Base-by-base conservation (phyloP, 2,113 vertebrate species). In the Pteronura brasiliensis region DNA sequence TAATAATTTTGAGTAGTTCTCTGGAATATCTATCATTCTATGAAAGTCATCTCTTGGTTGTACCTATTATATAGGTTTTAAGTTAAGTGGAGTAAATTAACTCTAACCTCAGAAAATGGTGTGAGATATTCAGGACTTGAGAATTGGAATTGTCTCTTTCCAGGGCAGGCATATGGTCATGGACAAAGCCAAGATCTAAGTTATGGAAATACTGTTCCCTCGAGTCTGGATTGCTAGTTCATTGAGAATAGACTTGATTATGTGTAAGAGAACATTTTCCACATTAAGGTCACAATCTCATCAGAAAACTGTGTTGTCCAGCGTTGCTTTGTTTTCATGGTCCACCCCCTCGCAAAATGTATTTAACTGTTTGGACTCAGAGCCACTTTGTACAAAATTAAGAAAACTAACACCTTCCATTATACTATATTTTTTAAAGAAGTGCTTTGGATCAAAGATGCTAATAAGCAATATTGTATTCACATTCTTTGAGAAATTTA, bases 381-480 rank as follows among this genome's bases (percentile, higher is more conserved):
- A 86, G 44, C 21, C 44, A 83, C 4, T 55, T 77, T 25, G 18
- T 52, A 93, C 18, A 95, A 92, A 95, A 57, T 90, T 72, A 93
- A 87, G 80, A 90, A n/a, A 81, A 57, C 1, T 15, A 86, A 55
- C 23, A 71, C 6, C 52, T n/a, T 7, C 7, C 12, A 55, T 49
- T 90, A 77, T 20, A 85, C 14, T 85, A 1, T 77, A 52, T 76
- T 63, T 71, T 49, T 10, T 4, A 13, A 63, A 88, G 88, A 88
- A 82, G 17, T 65, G 44, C 76, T 88, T 81, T 81, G 21, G 52
- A 65, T 82, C 21, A 63, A 84, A 74, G 44, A 88, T 57, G n/a
- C 7, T 72, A 81, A 29, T 8, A 88, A 10, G 6, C 18, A 88
- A 93, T 88, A 88, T 25, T 82, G 20, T 36, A 17, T 67, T 95